Conservation (phyloP, 2,888 invertebrate genomes). For the Drosophila nr. medialis region DNA sequence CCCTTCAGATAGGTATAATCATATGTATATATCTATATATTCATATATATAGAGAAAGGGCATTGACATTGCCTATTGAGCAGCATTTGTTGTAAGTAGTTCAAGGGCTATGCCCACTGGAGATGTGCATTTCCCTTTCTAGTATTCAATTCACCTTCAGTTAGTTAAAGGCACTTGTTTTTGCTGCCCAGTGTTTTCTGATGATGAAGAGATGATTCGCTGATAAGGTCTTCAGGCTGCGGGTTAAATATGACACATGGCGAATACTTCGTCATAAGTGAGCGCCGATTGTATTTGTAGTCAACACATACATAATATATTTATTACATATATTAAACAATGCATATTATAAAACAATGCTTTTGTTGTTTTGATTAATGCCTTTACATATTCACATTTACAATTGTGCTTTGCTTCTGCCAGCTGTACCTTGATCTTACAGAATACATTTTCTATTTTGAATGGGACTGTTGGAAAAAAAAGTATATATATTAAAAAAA, state of each 20-base stretch:
- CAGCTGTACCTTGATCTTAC: constrained; percentile 74
- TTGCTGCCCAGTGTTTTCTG: not conserved
- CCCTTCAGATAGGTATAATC: constrained; percentile 15
- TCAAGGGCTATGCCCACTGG: constrained; percentile 42
- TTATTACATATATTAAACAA: constrained; percentile 7
- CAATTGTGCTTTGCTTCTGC: constrained; percentile 49
- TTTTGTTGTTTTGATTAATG: constrained; percentile 64
- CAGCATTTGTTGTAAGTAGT: constrained; percentile 10
- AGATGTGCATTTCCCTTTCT: constrained; percentile 1
- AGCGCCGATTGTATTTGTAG: constrained; percentile 36
- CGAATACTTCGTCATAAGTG: constrained; percentile 50
- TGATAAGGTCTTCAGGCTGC: constrained; percentile 40
- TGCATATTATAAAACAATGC: constrained; percentile 58
- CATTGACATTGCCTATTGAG: constrained; percentile 42
- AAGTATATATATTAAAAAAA: not conserved
- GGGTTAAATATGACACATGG: constrained; percentile 52
- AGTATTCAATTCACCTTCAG: not conserved
- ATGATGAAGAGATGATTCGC: not conserved
- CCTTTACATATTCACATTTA: constrained; percentile 10
- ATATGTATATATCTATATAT: not conserved
- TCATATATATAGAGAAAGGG: constrained; percentile 14
- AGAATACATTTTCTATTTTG: constrained; percentile 47
- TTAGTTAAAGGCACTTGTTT: constrained; percentile 1
- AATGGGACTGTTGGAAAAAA: constrained; percentile 10
- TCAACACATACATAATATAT: constrained; percentile 17